Conservation (phyloP, 2,888 invertebrate species). For the Acanthacorydalis orientalis region DNA sequence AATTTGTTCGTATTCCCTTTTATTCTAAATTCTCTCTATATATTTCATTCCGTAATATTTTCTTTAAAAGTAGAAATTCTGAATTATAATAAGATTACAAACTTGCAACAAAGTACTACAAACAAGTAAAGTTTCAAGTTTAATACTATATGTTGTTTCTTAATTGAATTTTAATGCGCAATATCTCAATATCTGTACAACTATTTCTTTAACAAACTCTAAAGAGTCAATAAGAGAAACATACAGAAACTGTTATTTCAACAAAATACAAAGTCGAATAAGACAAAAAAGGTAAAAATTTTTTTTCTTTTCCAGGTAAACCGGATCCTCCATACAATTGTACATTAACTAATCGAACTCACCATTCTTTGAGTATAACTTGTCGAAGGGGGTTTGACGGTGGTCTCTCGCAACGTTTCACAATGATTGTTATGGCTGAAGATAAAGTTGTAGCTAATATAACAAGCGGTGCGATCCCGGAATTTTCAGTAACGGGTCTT, state of each 20-base stretch:
- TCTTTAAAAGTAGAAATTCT: no score
- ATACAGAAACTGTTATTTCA: background rate
- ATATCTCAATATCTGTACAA: no score
- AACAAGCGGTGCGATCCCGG: slow-evolving; percentile 23
- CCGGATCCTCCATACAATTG: slow-evolving; percentile 35
- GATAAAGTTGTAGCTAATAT: slow-evolving; percentile 24
- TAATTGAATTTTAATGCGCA: no score
- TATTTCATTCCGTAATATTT: no score
- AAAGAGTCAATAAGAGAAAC: no score
- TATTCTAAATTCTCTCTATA: no score
- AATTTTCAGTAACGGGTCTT: slow-evolving; percentile 30
- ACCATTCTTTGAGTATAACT: slow-evolving; percentile 28
- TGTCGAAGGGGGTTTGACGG: slow-evolving; percentile 37
- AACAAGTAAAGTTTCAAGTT: no score
- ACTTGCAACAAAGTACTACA: no score
- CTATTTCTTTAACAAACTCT: no score
- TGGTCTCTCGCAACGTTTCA: slow-evolving; percentile 31
- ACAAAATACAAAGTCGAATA: background rate
- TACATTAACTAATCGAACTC: slow-evolving; percentile 29
- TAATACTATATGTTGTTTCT: no score
- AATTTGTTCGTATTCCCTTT: no score
- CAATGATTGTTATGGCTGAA: slow-evolving; percentile 18
- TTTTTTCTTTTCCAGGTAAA: slow-evolving; percentile 2
- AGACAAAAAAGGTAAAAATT: background rate
- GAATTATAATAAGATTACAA: no score